Base-by-base conservation (phyloP, 2,888 invertebrate genomes). In the Cosmorhoe ocellata region DNA sequence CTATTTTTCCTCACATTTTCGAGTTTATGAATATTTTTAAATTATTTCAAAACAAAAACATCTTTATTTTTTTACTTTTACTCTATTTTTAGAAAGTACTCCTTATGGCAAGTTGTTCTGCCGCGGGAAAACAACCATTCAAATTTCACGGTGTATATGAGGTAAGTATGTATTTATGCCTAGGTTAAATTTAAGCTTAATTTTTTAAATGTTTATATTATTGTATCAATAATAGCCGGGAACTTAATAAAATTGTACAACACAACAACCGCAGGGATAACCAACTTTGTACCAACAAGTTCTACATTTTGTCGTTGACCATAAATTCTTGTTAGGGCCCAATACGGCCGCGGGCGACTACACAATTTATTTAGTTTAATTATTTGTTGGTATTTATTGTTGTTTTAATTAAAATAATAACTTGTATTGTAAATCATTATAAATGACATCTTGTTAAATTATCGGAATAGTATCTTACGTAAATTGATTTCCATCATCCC, bases 291-390 rank as follows among this genome's bases (percentile, higher is more conserved):
- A 52, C n/a, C n/a, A n/a, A n/a, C 58, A 65, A 54, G 49, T 71
- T 67, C 68, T 67, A 52, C 61, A 67, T 63, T 69, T 76, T 76
- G 76, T 71, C 59, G 63, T 51, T 44, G 24, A 58, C 56, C 57
- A 79, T 87, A 84, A 81, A 83, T 85, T 84, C 78, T 86, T 78
- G 86, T 86, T 87, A 87, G 66, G 59, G 45, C 44, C 66, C 64
- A 71, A 74, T 75, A 63, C 61, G 49, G 59, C 59, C 51, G 49
- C 58, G 41, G 74, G 80, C 76, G 59, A 63, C 61, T 44, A 50
- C 57, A 55, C 60, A 66, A 72, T 74, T 76, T 73, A 72, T 69
- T 50, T 42, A 49, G 36, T 48, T 63, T 64, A 59, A 57, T 60
- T 61, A 56, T 60, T 59, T 57, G 55, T 49, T 58, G 50, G 56